Percentiles rank a stretch among this genome's conserved stretches.
These are phyloP conservation scores for Lumbricus terrestris DNA, from an alignment of 2,888 invertebrate species.

Conservation along the genomic window DNA sequence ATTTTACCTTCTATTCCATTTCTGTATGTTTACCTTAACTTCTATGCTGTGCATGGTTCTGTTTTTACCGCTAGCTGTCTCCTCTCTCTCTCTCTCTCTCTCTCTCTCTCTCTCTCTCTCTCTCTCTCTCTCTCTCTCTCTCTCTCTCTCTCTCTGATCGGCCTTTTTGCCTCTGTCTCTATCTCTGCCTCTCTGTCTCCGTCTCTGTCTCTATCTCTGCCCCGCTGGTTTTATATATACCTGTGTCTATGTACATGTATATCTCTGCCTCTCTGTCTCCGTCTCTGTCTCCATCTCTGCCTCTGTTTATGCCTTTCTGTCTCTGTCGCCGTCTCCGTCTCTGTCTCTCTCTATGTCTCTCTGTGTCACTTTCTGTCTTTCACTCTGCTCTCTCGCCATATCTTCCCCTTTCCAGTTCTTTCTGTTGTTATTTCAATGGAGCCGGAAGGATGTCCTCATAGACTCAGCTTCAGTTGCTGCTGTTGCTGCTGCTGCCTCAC, in stretches of 20 bases:
- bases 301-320: not conserved
- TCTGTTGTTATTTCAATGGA: not conserved
- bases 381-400: not conserved
- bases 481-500: not conserved
- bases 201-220: not conserved
- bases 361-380: not conserved
- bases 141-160: not conserved
- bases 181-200: not conserved
- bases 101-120: not conserved
- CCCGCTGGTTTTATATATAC: too few species aligned
- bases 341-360: not conserved
- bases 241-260: too few species aligned
- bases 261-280: not conserved
- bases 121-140: not conserved
- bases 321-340: not conserved
- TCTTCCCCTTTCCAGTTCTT: not conserved
- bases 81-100: not conserved
- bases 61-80: not conserved
- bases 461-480: not conserved
- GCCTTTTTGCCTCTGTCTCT: not conserved
- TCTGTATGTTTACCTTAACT: not conserved
- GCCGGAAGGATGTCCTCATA: not conserved
- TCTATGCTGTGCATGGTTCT: not conserved
- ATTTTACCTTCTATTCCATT: not conserved
- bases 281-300: not conserved